phyloP scores from a whole-genome alignment of 2,888 invertebrate species.

The Drosophila mettleri region DNA sequence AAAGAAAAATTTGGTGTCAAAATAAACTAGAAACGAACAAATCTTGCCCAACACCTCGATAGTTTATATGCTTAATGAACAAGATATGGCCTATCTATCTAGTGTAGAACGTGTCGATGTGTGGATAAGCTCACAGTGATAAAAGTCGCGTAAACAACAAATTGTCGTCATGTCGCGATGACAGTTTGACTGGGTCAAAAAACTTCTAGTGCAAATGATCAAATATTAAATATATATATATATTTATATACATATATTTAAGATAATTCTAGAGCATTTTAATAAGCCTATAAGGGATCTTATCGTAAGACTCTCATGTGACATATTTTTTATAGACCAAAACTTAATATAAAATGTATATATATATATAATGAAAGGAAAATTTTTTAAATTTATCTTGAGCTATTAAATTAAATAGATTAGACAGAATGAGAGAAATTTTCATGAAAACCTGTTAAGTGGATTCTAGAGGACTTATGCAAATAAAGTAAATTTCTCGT shows the following conservation, averaged over 20 bases:
- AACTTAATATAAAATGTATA: not conserved
- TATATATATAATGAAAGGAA: not conserved
- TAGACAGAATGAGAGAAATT: no score
- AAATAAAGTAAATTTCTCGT: not conserved
- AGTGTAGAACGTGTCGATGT: conserved; percentile 18
- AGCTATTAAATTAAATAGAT: not conserved
- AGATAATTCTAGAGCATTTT: conserved; percentile 10
- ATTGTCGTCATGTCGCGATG: conserved; percentile 44
- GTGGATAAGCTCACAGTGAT: conserved; percentile 21
- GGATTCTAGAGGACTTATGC: no score
- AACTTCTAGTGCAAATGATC: conserved; percentile 29
- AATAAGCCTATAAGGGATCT: not conserved
- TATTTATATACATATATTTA: not conserved
- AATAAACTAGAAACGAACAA: not conserved
- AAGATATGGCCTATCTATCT: conserved; percentile 21
- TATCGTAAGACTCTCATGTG: conserved; percentile 5
- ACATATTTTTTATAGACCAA: not conserved
- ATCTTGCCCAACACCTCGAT: conserved; percentile 39
- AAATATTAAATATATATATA: conserved; percentile 17
- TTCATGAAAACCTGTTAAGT: no score
- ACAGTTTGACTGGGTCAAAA: conserved; percentile 20
- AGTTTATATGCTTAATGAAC: conserved; percentile 17
- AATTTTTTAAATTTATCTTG: not conserved
- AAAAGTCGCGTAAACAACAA: conserved; percentile 28
- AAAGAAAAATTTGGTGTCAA: conserved; percentile 36